These are phyloP conservation scores for Coregonus sp. DNA, from an alignment of 2,797 vertebrate genomes.

Conservation along the genomic window DNA sequence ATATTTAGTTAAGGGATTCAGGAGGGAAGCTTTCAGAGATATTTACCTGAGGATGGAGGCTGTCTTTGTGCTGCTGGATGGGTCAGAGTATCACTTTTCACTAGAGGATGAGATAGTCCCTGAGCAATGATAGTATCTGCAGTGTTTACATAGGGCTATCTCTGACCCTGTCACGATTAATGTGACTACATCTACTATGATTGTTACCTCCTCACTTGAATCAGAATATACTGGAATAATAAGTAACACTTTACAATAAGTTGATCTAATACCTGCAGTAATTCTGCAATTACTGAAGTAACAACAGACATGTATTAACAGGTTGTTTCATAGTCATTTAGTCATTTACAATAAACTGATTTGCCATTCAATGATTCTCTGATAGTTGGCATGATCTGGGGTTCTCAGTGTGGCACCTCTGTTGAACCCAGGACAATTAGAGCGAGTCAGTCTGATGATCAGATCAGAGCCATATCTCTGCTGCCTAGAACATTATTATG, in stretches of 20 bases:
- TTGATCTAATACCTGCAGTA: too few relatives aligned
- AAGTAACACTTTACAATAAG: too few relatives aligned
- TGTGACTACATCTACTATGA: slow-evolving; percentile 46
- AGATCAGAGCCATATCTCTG: slow-evolving; percentile 11
- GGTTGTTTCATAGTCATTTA: neutral
- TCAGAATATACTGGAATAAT: neutral
- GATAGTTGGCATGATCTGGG: neutral
- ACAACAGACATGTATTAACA: too few relatives aligned
- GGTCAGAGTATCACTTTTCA: slow-evolving; percentile 78
- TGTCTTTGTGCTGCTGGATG: slow-evolving; percentile 65
- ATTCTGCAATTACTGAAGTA: neutral
- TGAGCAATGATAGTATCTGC: slow-evolving; percentile 10
- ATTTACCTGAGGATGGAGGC: slow-evolving; percentile 69
- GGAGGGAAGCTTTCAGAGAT: slow-evolving; percentile 68
- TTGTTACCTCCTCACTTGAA: slow-evolving; percentile 17
- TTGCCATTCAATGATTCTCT: neutral
- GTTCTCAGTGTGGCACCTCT: neutral
- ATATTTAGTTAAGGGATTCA: slow-evolving; percentile 81
- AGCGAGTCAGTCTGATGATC: neutral
- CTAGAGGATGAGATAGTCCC: slow-evolving; percentile 59
- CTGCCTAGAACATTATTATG: too few relatives aligned
- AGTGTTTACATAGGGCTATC: slow-evolving; percentile 68
- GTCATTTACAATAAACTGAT: neutral
- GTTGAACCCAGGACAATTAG: neutral
- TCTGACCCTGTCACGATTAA: slow-evolving; percentile 49